These are phyloP conservation scores for Amphimallon solstitiale DNA, from an alignment of 2,888 invertebrate genomes.

Conservation along the genomic window DNA sequence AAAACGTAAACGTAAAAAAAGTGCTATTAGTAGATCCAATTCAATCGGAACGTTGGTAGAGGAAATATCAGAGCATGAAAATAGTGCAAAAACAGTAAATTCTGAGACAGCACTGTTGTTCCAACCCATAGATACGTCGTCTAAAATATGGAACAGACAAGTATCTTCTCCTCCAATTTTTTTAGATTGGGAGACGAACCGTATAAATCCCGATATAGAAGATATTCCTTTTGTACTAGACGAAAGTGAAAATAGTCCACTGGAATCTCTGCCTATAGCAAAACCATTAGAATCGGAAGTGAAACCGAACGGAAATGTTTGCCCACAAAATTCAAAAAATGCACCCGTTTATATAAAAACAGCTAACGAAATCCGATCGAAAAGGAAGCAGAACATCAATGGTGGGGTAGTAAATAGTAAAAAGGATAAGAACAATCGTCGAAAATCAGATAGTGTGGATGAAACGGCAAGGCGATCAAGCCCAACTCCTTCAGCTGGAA, in stretches of 20 bases:
- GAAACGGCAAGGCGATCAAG: constrained; percentile 46
- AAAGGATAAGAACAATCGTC: constrained; percentile 45
- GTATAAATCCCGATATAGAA: constrained; percentile 45
- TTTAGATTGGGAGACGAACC: constrained; percentile 50
- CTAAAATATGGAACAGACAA: constrained; percentile 44
- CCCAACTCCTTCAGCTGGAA: constrained; percentile 47
- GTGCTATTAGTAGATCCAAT: constrained; percentile 46
- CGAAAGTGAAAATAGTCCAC: constrained; percentile 58
- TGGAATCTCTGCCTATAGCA: constrained; percentile 53
- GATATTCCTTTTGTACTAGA: constrained; percentile 59
- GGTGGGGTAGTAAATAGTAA: constrained; percentile 38
- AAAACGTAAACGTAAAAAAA: constrained; percentile 54
- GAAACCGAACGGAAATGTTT: constrained; percentile 42
- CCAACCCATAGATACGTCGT: constrained; percentile 41
- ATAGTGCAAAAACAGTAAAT: constrained; percentile 30
- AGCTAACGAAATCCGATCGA: constrained; percentile 60
- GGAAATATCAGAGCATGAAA: constrained; percentile 44
- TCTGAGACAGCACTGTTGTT: constrained; percentile 39
- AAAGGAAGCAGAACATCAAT: constrained; percentile 52
- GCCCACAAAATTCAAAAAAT: constrained; percentile 41
- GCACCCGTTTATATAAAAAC: constrained; percentile 62
- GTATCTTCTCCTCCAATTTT: constrained; percentile 46
- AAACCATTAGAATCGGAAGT: constrained; percentile 39
- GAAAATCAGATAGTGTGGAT: constrained; percentile 57
- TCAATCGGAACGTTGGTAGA: constrained; percentile 52